phyloP scores from a whole-genome alignment of 2,888 invertebrate genomes.

The Sphinx pinastri region DNA sequence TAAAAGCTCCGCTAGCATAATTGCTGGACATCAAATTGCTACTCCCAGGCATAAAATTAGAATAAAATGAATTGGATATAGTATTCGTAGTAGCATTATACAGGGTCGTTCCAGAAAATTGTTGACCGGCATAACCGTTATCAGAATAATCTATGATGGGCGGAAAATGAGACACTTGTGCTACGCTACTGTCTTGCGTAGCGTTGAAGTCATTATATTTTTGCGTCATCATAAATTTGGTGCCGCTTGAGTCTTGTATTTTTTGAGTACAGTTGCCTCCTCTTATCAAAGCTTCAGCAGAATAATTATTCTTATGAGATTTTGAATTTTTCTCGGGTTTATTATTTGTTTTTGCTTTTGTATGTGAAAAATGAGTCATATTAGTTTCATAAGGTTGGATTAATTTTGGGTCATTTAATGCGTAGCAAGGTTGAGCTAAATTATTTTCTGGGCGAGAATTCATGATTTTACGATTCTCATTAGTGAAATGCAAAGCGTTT shows the following conservation, averaged over 20 bases:
- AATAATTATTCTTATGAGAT: constrained; percentile 74
- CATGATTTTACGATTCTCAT: constrained; percentile 65
- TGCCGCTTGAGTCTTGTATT: constrained; percentile 57
- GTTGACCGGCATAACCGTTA: constrained; percentile 70
- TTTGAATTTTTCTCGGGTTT: constrained; percentile 68
- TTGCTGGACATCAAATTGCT: constrained; percentile 73
- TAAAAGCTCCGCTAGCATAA: constrained; percentile 68
- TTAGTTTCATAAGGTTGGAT: constrained; percentile 65
- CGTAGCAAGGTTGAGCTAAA: constrained; percentile 65
- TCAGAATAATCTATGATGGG: constrained; percentile 76
- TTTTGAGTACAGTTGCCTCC: constrained; percentile 72
- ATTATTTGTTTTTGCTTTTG: constrained; percentile 62
- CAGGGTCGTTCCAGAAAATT: constrained; percentile 73
- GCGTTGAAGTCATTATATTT: constrained; percentile 71
- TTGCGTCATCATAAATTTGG: constrained; percentile 68
- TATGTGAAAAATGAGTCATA: constrained; percentile 60
- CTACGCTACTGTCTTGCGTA: constrained; percentile 68
- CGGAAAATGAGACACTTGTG: constrained; percentile 79
- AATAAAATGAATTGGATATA: constrained; percentile 77
- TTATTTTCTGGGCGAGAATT: constrained; percentile 62
- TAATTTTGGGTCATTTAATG: constrained; percentile 68
- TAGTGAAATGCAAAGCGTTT: constrained; percentile 55
- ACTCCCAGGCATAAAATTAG: constrained; percentile 75
- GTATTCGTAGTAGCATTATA: constrained; percentile 77
- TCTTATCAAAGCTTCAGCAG: constrained; percentile 73